Base-by-base conservation (phyloP, 2,888 invertebrate genomes). In the Spodoptera littoralis region DNA sequence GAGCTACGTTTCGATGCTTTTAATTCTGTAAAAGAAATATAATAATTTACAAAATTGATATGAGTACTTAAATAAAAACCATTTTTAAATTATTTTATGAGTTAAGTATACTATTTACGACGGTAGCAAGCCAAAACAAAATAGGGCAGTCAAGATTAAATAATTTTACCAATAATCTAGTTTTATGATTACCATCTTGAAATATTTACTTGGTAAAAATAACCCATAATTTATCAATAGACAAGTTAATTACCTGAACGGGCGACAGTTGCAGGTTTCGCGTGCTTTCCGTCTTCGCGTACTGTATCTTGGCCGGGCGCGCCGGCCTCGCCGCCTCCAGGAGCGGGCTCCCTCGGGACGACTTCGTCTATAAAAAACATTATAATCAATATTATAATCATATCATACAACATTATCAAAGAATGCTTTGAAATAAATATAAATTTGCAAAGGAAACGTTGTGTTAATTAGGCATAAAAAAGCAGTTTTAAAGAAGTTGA, bases 221-320 rank as follows among this genome's bases (percentile, higher is more conserved):
- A 18, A 18, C 18, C 18, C 18, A 18, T 18, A 1, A 18, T 18
- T 18, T 27, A 27, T 27, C 3, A 27, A 27, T 27, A 27, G 3
- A 4, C 27, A 4, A 5, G 5, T 36, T 36, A 36, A 36, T 81
- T 88, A 96, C 96, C 96, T 96, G 96, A 87, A 96, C 95, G 90
- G 96, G 95, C 77, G 96, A 96, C 92, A 96, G 95, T 92, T 96
- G 96, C 85, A 96, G 95, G 94, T 95, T 96, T 92, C 96, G 94
- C 85, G 95, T 94, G 90, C 88, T 95, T 92, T 95, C 95, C 84
- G 93, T 93, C 88, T 94, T 95, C 85, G 95, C 92, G 92, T 90
- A 95, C 85, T 92, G 93, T 36, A 92, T 91, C 86, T 93, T 91
- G 86, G 89, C 85, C 60, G 88, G 83, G 47, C 90, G 88, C 60